Evolutionary conservation across 2,888 invertebrate genomes (phyloP).

Genomic region (Lochmaea crataegi): DNA sequence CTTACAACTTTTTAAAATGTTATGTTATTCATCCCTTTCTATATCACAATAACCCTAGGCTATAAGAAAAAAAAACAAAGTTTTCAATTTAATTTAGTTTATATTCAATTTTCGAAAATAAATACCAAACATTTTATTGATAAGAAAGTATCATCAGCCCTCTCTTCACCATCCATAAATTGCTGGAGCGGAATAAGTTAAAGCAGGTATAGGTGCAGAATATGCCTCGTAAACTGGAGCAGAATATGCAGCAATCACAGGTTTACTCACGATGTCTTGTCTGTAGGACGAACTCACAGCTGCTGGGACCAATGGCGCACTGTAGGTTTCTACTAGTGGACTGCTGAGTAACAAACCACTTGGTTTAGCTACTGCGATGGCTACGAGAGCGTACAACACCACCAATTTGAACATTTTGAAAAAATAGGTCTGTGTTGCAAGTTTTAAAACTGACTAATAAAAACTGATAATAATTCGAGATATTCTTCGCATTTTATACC

Average conservation of each 20-base stretch:
- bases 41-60: too few relatives aligned
- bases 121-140: background rate
- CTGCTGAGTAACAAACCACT: conserved; percentile 43
- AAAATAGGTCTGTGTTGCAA: conserved; percentile 45
- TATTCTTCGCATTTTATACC: conserved; percentile 6
- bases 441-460: conserved; percentile 37
- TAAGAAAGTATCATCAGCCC: conserved; percentile 40
- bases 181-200: background rate
- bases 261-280: conserved; percentile 49
- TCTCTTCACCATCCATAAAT: conserved; percentile 44
- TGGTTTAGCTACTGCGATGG: conserved; percentile 69
- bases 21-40: too few relatives aligned
- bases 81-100: too few relatives aligned
- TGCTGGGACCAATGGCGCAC: conserved; percentile 35
- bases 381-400: conserved; percentile 70
- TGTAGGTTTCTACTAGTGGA: conserved; percentile 17
- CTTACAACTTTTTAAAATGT: too few relatives aligned
- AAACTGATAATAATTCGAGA: conserved; percentile 34
- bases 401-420: conserved; percentile 56
- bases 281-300: conserved; percentile 50
- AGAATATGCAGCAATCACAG: conserved; percentile 46
- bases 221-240: conserved; percentile 15
- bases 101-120: too few relatives aligned
- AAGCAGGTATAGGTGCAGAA: too few relatives aligned
- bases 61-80: too few relatives aligned